A percentile compares a stretch with the other conserved stretches of the same genome.
Conservation (phyloP, 2,888 invertebrate genomes). For the Eretmocerus hayati region DNA sequence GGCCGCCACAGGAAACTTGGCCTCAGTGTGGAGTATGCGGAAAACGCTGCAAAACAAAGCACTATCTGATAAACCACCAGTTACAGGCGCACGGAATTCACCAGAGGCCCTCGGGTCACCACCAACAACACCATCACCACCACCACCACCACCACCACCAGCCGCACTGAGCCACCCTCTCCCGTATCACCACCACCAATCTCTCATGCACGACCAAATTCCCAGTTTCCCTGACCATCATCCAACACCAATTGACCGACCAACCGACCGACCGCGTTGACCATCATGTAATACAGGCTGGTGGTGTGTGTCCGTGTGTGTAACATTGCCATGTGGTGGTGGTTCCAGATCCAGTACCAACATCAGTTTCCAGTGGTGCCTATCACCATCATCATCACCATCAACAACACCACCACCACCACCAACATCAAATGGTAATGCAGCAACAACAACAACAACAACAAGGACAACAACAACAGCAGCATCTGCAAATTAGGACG, state of each 20-base stretch:
- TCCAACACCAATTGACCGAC: too few species aligned
- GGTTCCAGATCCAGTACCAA: conserved; percentile 47
- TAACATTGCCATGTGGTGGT: conserved; percentile 47
- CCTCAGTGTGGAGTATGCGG: conserved; percentile 67
- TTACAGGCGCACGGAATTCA: conserved; percentile 69
- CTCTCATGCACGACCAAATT: not conserved
- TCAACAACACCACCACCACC: conserved; percentile 19
- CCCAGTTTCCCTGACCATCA: too few species aligned
- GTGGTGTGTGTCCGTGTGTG: too few species aligned
- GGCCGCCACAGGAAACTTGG: conserved; percentile 63
- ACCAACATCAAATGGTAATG: conserved; percentile 25
- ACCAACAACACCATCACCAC: conserved; percentile 4
- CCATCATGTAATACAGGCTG: too few species aligned
- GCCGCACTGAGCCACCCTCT: not conserved
- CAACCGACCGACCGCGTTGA: too few species aligned
- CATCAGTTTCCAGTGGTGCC: conserved; percentile 39
- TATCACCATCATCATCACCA: conserved; percentile 39
- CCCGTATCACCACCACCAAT: not conserved
- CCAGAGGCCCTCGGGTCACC: conserved; percentile 54
- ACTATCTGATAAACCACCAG: conserved; percentile 70
- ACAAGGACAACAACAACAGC: conserved; percentile 25
- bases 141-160: not conserved
- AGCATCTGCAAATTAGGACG: conserved; percentile 31
- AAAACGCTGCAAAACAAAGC: conserved; percentile 69
- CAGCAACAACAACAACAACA: conserved; percentile 26